Conservation (phyloP, 1,140 invertebrate species). For the Sweltsa coloradensis region DNA sequence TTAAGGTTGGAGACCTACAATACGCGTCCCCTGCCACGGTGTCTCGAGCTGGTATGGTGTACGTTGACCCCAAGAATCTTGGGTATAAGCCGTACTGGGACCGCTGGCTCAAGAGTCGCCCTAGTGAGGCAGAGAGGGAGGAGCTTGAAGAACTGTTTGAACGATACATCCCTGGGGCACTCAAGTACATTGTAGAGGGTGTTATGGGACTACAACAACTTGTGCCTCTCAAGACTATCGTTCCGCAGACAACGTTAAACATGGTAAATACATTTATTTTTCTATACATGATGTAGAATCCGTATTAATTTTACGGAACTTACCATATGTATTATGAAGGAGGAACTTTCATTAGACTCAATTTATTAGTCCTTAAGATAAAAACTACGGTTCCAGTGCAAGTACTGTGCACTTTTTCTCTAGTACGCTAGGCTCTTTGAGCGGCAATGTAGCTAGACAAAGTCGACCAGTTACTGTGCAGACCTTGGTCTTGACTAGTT, state of each 20-base stretch:
- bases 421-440: too few species aligned
- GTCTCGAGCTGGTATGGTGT: conserved; percentile 85
- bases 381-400: too few species aligned
- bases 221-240: conserved; percentile 61
- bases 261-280: conserved; percentile 42
- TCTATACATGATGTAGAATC: too few species aligned
- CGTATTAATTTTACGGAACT: conserved; percentile 2
- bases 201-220: conserved; percentile 56
- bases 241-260: conserved; percentile 72
- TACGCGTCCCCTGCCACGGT: conserved; percentile 87
- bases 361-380: too few species aligned
- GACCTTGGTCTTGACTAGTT: too few species aligned
- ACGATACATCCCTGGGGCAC: conserved; percentile 54
- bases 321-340: too few species aligned
- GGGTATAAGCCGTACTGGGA: conserved; percentile 77
- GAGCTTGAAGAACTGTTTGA: conserved; percentile 48
- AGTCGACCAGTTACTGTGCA: too few species aligned
- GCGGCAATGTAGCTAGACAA: too few species aligned
- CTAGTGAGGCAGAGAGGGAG: conserved; percentile 35
- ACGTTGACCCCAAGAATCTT: conserved; percentile 81
- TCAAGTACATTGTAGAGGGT: conserved; percentile 67
- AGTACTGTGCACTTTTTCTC: too few species aligned
- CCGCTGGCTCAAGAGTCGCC: conserved; percentile 35
- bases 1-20: conserved; percentile 66
- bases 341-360: too few species aligned